A percentile compares a stretch with the other conserved stretches of the same genome.
These are phyloP conservation scores for Paralvinella palmiformis DNA, from an alignment of 1,140 invertebrate species.

Conservation along the genomic window DNA sequence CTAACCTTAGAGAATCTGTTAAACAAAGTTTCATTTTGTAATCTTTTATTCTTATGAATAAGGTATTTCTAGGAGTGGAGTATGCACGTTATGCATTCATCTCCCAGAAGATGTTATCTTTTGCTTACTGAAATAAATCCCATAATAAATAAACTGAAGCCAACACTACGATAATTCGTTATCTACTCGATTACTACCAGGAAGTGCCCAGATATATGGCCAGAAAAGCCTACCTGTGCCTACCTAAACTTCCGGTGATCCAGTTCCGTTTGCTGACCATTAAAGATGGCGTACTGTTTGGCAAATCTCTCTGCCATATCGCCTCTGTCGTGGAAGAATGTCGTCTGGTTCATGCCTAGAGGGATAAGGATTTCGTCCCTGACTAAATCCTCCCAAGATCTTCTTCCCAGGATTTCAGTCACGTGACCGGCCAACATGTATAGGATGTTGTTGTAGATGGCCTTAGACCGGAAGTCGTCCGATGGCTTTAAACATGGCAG, in stretches of 20 bases:
- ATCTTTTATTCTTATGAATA: too few relatives aligned
- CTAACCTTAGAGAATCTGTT: too few relatives aligned
- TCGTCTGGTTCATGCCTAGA: constrained; percentile 29
- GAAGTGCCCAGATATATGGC: too few relatives aligned
- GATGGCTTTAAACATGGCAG: constrained; percentile 25
- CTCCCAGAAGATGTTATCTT: too few relatives aligned
- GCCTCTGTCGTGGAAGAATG: constrained; percentile 22
- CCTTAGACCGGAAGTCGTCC: constrained; percentile 25
- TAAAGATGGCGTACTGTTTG: not conserved
- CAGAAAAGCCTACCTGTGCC: too few relatives aligned
- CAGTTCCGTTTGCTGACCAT: not conserved
- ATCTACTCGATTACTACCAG: too few relatives aligned
- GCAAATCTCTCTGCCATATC: not conserved
- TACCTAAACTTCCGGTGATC: not conserved
- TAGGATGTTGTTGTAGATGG: constrained; percentile 42
- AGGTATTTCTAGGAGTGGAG: too few relatives aligned
- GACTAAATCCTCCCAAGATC: constrained; percentile 36
- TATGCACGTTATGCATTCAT: too few relatives aligned
- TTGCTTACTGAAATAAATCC: too few relatives aligned
- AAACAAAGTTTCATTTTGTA: too few relatives aligned
- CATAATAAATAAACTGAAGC: too few relatives aligned
- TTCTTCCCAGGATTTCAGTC: constrained; percentile 29
- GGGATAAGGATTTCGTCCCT: constrained; percentile 26
- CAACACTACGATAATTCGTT: too few relatives aligned
- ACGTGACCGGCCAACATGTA: constrained; percentile 41